Conservation (phyloP, 2,113 vertebrate genomes). For the Lagenorhynchus albirostris region DNA sequence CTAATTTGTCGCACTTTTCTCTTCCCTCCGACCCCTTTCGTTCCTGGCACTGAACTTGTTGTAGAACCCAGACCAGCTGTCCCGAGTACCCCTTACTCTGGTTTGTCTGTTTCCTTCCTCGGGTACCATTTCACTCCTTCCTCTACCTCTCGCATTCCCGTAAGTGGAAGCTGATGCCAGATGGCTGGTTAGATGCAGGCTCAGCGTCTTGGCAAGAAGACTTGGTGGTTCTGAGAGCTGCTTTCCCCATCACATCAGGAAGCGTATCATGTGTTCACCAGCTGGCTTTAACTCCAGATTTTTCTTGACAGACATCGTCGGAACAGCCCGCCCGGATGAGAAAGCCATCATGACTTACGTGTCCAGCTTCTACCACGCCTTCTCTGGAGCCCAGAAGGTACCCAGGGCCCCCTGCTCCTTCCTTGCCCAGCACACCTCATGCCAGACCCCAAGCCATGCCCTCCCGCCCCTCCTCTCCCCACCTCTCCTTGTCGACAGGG, state of each 20-base stretch:
- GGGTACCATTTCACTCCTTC: background rate
- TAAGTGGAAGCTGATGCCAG: background rate
- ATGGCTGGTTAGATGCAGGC: background rate
- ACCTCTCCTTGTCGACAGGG: conserved; percentile 71
- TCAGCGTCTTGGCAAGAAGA: background rate
- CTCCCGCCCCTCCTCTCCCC: conserved; percentile 72
- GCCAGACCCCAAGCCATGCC: conserved; percentile 41
- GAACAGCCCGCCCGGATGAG: conserved; percentile 98
- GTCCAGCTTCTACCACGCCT: conserved; percentile 99
- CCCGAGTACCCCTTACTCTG: background rate
- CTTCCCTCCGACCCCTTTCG: background rate
- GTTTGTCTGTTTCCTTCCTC: background rate
- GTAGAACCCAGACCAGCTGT: background rate
- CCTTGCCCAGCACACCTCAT: conserved; percentile 76
- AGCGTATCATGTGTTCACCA: background rate
- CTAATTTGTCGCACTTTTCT: background rate
- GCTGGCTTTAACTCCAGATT: conserved; percentile 78
- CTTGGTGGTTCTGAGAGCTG: background rate
- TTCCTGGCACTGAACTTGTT: background rate
- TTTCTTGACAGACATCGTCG: conserved; percentile 95
- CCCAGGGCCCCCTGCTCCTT: conserved; percentile 83
- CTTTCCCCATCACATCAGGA: background rate
- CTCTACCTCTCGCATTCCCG: fast-evolving
- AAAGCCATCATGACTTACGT: conserved; percentile 99
- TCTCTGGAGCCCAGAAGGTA: conserved; percentile 99